Evolutionary conservation across 2,888 invertebrate genomes (phyloP).

Genomic region (Euplexia lucipara): DNA sequence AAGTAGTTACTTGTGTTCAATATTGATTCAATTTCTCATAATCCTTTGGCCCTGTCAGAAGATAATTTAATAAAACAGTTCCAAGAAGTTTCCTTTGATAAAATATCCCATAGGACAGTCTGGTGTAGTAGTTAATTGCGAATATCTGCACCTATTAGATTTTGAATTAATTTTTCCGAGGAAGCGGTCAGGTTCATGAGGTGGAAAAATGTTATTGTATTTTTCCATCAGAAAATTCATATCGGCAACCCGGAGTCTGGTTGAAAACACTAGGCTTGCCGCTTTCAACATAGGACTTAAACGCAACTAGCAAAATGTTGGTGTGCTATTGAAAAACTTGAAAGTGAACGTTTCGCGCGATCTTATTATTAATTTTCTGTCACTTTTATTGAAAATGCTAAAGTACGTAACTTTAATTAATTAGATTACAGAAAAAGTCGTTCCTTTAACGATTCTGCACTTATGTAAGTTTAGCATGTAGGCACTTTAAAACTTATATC

Average conservation of each 20-base stretch:
- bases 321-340: no score
- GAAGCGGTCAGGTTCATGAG: no score
- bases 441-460: background rate
- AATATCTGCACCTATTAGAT: slow-evolving; percentile 11
- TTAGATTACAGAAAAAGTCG: background rate
- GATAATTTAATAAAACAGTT: slow-evolving; percentile 41
- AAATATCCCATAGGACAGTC: slow-evolving; percentile 13
- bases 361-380: no score
- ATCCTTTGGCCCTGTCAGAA: slow-evolving; percentile 36
- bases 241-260: no score
- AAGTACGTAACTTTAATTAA: background rate
- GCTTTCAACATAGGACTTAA: no score
- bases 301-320: no score
- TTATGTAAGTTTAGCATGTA: background rate
- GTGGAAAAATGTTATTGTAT: no score
- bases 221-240: no score
- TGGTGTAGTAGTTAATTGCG: slow-evolving; percentile 6
- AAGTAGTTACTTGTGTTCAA: slow-evolving; percentile 44
- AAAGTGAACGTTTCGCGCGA: no score
- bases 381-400: background rate
- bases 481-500: background rate
- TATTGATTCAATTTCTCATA: slow-evolving; percentile 48
- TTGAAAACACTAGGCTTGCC: no score
- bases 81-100: slow-evolving; percentile 36
- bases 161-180: background rate